Evolutionary conservation across 1,140 invertebrate genomes (phyloP), one percentile per base, ranked within the genome.

Genomic region (Agrypnia vestita): DNA sequence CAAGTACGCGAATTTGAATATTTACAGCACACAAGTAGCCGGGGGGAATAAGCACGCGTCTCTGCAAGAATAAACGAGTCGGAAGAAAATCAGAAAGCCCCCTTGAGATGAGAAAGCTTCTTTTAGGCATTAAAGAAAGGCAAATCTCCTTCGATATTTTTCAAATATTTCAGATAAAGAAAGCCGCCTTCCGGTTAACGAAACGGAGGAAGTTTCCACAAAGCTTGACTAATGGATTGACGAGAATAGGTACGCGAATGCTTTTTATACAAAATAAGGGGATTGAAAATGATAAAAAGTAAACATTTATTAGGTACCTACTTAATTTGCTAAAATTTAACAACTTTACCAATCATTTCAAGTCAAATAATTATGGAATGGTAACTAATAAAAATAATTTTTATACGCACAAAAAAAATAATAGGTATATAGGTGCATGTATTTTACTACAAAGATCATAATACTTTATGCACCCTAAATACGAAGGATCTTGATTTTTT

Each of bases 1-100:
- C 71, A 80, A 78, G 73, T 64, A 77, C 15, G 78, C 49, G 77
- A 82, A 82, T 82, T 78, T 82, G 81, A 82, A 82, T 82, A 82
- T 82, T 77, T 77, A 80, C 73, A 69, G 77, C 79, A 82, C 51
- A 78, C 71, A 79, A 79, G 35, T 21, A 55, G 81, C 78, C 81
- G 53, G 47, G 55, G 81, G 81, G 81, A 79, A 72, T 74, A 79
- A 35, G 62, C 64, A 76, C 71, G 44, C 74, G 77, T 74, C 75
- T 67, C 62, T 74, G 19, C 44, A 81, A 82, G 78, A 82, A 82
- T 80, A 69, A 80, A 80, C 74, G 75, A 79, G 78, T 75, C 35
- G 78, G 80, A 80, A 53, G 78, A 79, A 80, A 82, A 82, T 75
- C 73, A 75, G 73, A 51, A 79, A 77, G 43, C 53, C 25, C 64